Conservation (phyloP, 2,113 vertebrate genomes). For the Salvelinus namaycush region DNA sequence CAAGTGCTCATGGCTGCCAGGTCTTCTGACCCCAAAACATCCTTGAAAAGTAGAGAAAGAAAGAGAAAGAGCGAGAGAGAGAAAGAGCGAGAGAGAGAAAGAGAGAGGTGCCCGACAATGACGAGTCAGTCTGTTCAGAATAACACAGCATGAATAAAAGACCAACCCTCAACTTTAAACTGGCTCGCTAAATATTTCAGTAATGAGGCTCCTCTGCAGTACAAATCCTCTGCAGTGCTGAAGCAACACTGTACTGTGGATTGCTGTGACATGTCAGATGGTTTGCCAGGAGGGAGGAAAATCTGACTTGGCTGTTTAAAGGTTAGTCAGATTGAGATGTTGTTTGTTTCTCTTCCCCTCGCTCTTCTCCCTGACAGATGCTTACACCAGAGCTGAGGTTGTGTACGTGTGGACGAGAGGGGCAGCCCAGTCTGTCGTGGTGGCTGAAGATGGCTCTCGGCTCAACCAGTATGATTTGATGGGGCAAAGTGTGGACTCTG, state of each 20-base stretch:
- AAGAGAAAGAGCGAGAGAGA: constrained; percentile 28
- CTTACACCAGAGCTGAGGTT: constrained; percentile 95
- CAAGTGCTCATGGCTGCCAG: constrained; percentile 60
- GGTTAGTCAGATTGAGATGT: constrained; percentile 50
- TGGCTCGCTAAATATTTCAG: constrained; percentile 77
- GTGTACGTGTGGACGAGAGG: constrained; percentile 96
- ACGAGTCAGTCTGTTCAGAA: constrained; percentile 7
- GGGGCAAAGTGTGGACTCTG: constrained; percentile 93
- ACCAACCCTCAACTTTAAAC: constrained; percentile 52
- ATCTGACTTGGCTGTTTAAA: constrained; percentile 59
- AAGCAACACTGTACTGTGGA: too few relatives aligned
- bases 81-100: background rate
- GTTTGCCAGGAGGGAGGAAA: constrained; percentile 48
- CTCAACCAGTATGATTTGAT: constrained; percentile 97
- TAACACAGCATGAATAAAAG: constrained; percentile 53
- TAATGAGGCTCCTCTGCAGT: constrained; percentile 58
- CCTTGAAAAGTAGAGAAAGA: constrained; percentile 43
- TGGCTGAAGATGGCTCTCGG: constrained; percentile 95
- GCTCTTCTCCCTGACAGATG: constrained; percentile 74
- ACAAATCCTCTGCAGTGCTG: constrained; percentile 59
- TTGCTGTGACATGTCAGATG: too few relatives aligned
- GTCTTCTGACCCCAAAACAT: constrained; percentile 40
- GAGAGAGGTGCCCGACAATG: constrained; percentile 1
- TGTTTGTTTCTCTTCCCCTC: constrained; percentile 34
- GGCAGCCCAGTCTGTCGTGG: constrained; percentile 91